Evolutionary conservation across 2,797 vertebrate species (phyloP), one percentile per base, ranked within the genome.

Genomic region (Dermochelys coriacea): DNA sequence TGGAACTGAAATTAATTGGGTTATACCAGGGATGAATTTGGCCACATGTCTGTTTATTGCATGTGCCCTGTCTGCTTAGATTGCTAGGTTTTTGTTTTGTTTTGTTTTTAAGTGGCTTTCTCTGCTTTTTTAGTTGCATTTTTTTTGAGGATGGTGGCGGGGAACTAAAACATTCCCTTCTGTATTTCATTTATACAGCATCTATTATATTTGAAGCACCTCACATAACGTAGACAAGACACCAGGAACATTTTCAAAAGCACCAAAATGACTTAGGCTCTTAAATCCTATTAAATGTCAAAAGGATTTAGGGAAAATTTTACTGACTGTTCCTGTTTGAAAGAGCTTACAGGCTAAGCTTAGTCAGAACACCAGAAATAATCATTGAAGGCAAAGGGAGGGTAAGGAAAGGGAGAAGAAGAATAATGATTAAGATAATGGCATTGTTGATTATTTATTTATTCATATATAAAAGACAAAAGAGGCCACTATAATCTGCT

Each of bases 1-100:
- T 96, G 92, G 85, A 88, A 96, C 90, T 87, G 85, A 95, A 97
- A 88, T 95, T 81, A 93, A 83, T 92, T 97, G 94, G 79, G 59
- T 97, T 97, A 96, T 96, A 96, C 0, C 1, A 94, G 80, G 90
- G 85, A 80, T 54, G 59, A 88, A 51, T 96, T 96, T 95, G 88
- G 64, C 82, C 91, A 93, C 93, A 90, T 91, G 23, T 41, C 27
- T 89, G 64, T 92, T 94, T 93, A 95, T 27, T 47, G 47, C 74
- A 49, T 29, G 45, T 77, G 74, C 74, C 14, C 6, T 74, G 12
- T 47, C 80, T 79, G 15, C 91, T 92, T 82, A 92, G 54, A 95
- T 92, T 89, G 61, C 82, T 82, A 96, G 90, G 88, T 61, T 34
- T 34, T 61, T 61, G 31, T 54, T 52, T 51, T 51, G 55, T 27